These are phyloP conservation scores for Acrobasis suavella DNA, from an alignment of 2,888 invertebrate genomes.

Conservation along the genomic window DNA sequence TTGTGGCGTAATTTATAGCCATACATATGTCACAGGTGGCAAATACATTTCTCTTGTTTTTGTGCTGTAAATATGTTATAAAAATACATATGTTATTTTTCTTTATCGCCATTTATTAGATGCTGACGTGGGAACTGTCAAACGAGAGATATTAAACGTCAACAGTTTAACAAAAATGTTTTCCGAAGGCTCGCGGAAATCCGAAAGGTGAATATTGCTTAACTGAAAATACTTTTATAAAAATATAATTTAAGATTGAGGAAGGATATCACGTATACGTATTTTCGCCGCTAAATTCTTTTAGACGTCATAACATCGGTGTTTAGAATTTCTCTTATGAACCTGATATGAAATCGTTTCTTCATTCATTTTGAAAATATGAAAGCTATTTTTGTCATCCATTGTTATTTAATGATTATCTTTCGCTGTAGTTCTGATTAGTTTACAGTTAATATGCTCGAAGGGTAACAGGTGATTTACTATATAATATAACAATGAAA, in stretches of 20 bases:
- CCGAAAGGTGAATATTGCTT: constrained; percentile 10
- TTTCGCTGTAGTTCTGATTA: too few species aligned
- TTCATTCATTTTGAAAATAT: neutral
- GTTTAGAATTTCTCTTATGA: neutral
- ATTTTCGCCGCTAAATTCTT: constrained; percentile 4
- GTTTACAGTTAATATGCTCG: too few species aligned
- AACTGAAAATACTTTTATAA: constrained; percentile 39
- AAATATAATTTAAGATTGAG: constrained; percentile 37
- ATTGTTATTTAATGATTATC: neutral
- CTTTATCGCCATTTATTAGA: constrained; percentile 5
- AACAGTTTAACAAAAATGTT: constrained; percentile 22
- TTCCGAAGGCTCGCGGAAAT: constrained; percentile 16
- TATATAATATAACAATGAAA: too few species aligned
- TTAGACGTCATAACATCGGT: neutral
- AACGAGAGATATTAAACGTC: constrained; percentile 23
- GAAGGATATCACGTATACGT: constrained; percentile 15
- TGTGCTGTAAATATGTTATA: constrained; percentile 5
- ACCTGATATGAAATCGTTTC: constrained; percentile 1
- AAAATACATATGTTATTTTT: constrained; percentile 9
- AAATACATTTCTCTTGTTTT: constrained; percentile 16
- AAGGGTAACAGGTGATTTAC: too few species aligned
- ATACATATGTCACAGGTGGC: constrained; percentile 16
- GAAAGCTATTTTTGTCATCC: neutral
- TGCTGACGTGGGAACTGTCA: constrained; percentile 10
- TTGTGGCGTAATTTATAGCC: constrained; percentile 14